These are phyloP conservation scores for Nymphalis io DNA, from an alignment of 1,140 invertebrate species.

Conservation along the genomic window DNA sequence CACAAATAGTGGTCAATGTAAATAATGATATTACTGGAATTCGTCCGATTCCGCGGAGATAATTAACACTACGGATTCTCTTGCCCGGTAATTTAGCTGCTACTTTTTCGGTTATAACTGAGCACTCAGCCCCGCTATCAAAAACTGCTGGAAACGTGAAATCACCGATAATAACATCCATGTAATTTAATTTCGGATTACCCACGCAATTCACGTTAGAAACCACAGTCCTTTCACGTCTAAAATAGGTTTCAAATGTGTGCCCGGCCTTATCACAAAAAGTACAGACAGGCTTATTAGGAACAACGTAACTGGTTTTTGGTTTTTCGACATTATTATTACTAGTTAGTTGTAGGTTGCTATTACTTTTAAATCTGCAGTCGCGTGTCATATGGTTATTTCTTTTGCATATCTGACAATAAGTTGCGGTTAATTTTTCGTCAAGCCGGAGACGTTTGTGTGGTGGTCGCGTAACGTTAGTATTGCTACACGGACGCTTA, in stretches of 20 bases:
- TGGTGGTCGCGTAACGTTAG: not conserved
- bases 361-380: constrained; percentile 1
- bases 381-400: constrained; percentile 5
- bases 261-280: constrained; percentile 35
- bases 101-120: constrained; percentile 38
- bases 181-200: constrained; percentile 24
- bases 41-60: constrained; percentile 37
- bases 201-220: constrained; percentile 40
- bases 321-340: constrained; percentile 19
- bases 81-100: constrained; percentile 37
- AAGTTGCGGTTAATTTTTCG: constrained; percentile 2
- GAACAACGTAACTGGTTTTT: not conserved
- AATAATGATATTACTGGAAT: constrained; percentile 35
- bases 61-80: constrained; percentile 20
- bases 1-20: constrained; percentile 32
- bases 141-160: constrained; percentile 29
- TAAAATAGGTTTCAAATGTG: constrained; percentile 42
- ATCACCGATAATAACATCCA: constrained; percentile 32
- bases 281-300: constrained; percentile 1
- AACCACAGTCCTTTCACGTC: constrained; percentile 19
- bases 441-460: constrained; percentile 16
- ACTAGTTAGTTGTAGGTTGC: not conserved
- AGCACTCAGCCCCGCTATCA: constrained; percentile 47
- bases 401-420: constrained; percentile 25
- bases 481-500: constrained; percentile 23